Percentiles rank a stretch among this genome's conserved stretches.
phyloP scores from a whole-genome alignment of 2,888 invertebrate genomes.

The Lycophotia porphyrea region DNA sequence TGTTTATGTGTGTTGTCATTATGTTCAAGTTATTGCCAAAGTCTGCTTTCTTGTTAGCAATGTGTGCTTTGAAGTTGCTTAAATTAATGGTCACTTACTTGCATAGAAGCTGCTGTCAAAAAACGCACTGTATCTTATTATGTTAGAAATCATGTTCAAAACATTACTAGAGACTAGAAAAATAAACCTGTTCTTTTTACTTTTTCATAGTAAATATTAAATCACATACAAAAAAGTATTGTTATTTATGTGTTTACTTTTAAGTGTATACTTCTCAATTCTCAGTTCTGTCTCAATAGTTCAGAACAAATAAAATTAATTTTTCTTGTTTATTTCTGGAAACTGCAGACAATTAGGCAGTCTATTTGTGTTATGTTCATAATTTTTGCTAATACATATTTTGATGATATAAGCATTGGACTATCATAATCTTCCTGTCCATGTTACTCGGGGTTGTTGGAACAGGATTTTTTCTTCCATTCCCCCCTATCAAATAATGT shows the following conservation, averaged over 20 bases:
- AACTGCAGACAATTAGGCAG: background rate
- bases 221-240: background rate
- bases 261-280: background rate
- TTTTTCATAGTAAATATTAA: background rate
- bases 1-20: background rate
- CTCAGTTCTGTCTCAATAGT: too few species aligned
- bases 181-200: background rate
- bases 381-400: background rate
- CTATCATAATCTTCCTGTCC: background rate
- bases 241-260: background rate
- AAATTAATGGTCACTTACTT: background rate
- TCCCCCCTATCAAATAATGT: background rate
- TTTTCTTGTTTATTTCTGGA: background rate
- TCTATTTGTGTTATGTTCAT: background rate
- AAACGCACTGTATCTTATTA: background rate
- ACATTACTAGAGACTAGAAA: background rate
- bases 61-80: background rate
- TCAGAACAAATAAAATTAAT: background rate
- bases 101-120: background rate
- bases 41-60: background rate
- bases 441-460: background rate
- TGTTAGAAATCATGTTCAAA: background rate
- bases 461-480: background rate
- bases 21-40: background rate
- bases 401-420: background rate